Evolutionary conservation across 2,797 vertebrate genomes (phyloP), one percentile per base, ranked within the genome.

Genomic region (Centropyge bicolor): DNA sequence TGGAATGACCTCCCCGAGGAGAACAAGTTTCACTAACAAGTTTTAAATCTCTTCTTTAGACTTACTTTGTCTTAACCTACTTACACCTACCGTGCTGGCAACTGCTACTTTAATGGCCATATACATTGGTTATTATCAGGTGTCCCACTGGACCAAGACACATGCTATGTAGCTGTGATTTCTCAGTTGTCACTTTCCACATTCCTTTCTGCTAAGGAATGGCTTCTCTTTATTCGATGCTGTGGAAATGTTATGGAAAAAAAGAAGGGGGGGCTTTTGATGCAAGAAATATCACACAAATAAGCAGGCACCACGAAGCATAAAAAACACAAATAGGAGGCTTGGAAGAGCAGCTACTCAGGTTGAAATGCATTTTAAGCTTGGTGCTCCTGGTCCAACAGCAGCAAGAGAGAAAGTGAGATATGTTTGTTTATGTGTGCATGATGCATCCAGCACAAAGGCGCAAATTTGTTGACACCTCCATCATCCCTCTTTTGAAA

Each of bases 1-100:
- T 71, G 74, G 54, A 84, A 80, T 78, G 67, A 85, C 79, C 80
- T 89, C 79, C 82, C 79, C 5, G 56, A 80, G 74, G 80, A 86
- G 69, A 85, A 55, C 52, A 74, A 74, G 69, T 85, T 90, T 84
- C 71, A 79, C 71, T 84, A 79, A 76, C 55, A 81, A 76, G 70
- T 83, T 84, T 84, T 59, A 63, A 83, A 85, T 86, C 56, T 86
- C 45, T 75, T 76, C 56, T 69, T 80, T 46, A 70, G 12, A 82
- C 67, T 51, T 68, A 24, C 27, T 85, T 70, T 86, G 45, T 76
- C 66, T 61, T 75, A 74, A 72, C 75, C 73, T 77, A 72, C 61
- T 75, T 76, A 60, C 38, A 70, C 12, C 20, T 55, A 52, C 19
- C 45, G 31, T 46, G 62, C 31, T 67, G 16, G 71, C 20, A 76